Evolutionary conservation across 1,140 invertebrate species (phyloP).

Genomic region (Drosophila nasuta): DNA sequence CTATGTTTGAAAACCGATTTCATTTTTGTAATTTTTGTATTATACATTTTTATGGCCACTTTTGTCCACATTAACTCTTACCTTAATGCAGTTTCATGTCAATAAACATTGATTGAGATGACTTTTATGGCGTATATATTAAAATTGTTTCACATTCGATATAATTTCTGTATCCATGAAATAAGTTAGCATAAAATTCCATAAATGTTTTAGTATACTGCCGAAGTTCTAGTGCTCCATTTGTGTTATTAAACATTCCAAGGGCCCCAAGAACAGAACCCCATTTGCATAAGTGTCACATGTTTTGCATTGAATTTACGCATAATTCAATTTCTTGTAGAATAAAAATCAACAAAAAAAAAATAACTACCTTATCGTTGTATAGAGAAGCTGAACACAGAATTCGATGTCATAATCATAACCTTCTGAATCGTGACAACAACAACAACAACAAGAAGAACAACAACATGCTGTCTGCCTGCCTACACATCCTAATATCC

Average conservation of each 20-base stretch:
- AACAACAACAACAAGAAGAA: slow-evolving; percentile 22
- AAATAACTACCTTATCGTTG: slow-evolving; percentile 36
- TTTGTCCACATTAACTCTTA: neutral
- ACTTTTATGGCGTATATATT: slow-evolving; percentile 1
- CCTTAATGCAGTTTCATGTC: neutral
- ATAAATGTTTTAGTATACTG: slow-evolving; percentile 14
- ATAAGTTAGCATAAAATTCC: slow-evolving; percentile 5
- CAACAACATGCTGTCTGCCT: slow-evolving; percentile 30
- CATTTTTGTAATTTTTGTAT: too few relatives aligned
- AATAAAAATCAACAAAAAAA: slow-evolving; percentile 28
- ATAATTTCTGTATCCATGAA: neutral
- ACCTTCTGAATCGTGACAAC: slow-evolving; percentile 43
- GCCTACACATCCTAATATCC: slow-evolving; percentile 37
- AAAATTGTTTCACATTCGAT: neutral
- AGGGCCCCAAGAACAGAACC: neutral
- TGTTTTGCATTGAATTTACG: slow-evolving; percentile 41
- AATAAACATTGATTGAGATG: neutral
- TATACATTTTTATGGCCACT: neutral
- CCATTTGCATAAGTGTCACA: slow-evolving; percentile 73
- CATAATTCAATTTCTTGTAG: slow-evolving; percentile 50
- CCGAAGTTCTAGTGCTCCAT: neutral
- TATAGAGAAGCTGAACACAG: slow-evolving; percentile 13
- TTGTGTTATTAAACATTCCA: slow-evolving; percentile 12
- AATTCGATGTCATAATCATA: slow-evolving; percentile 75
- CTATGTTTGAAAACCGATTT: too few relatives aligned